Percentiles rank a stretch among this genome's conserved stretches.
Evolutionary conservation across 2,888 invertebrate species (phyloP).

Genomic region (Heliconius erato): DNA sequence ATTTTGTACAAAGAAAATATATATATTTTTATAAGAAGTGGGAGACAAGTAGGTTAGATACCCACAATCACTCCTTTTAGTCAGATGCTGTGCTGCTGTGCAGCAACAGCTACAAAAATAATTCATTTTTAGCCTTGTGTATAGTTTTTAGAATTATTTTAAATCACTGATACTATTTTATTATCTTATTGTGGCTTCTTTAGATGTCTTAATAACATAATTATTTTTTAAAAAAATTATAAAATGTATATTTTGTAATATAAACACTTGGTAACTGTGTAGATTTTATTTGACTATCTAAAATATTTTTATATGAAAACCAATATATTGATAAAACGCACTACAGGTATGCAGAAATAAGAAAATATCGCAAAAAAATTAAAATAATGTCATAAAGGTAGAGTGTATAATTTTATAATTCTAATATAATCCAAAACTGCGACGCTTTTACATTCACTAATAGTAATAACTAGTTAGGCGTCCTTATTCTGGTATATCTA

Average conservation of each 20-base stretch:
- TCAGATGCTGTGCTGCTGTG: too few species aligned
- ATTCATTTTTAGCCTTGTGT: too few species aligned
- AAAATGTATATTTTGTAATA: neutral
- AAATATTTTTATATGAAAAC: neutral
- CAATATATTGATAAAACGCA: neutral
- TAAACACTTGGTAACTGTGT: neutral
- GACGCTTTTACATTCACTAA: slow-evolving; percentile 41
- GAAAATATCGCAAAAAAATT: neutral
- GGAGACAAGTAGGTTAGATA: too few species aligned
- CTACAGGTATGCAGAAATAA: neutral
- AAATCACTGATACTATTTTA: too few species aligned
- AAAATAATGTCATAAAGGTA: neutral
- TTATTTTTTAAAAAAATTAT: neutral
- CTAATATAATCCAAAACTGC: slow-evolving; percentile 14
- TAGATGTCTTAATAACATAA: too few species aligned
- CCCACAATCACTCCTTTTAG: too few species aligned
- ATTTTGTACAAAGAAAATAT: too few species aligned
- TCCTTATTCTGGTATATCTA: slow-evolving; percentile 68
- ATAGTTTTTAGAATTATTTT: too few species aligned
- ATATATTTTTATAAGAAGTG: too few species aligned
- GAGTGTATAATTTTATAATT: neutral
- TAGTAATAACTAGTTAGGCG: slow-evolving; percentile 67
- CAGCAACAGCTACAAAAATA: too few species aligned
- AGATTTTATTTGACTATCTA: neutral
- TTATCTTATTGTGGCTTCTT: too few species aligned